These are phyloP conservation scores for Saturnia japonica DNA, from an alignment of 2,888 invertebrate species.

Conservation along the genomic window DNA sequence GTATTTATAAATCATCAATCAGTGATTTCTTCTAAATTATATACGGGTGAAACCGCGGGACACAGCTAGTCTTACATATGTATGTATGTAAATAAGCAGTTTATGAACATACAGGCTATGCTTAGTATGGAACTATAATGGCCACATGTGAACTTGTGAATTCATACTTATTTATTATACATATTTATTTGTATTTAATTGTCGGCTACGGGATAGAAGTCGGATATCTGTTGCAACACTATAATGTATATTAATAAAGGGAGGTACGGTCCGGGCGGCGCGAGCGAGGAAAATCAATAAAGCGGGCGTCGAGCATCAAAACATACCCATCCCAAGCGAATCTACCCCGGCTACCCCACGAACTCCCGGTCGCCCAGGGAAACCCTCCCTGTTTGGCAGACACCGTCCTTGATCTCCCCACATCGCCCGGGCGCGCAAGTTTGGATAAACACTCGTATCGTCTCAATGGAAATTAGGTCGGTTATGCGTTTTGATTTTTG, in stretches of 20 bases:
- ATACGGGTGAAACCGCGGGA: no score
- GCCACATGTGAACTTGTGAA: no score
- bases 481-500: slow-evolving; percentile 63
- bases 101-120: no score
- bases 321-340: slow-evolving; percentile 63
- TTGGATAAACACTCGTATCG: slow-evolving; percentile 77
- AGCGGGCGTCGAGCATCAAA: slow-evolving; percentile 78
- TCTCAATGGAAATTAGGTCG: slow-evolving; percentile 77
- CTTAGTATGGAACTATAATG: no score
- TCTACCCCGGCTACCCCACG: slow-evolving; percentile 44
- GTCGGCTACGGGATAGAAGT: slow-evolving; percentile 22
- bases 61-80: no score
- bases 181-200: slow-evolving; percentile 16
- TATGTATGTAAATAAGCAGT: no score
- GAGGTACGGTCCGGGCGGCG: slow-evolving; percentile 52
- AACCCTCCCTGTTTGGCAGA: slow-evolving; percentile 80
- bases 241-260: slow-evolving; percentile 74
- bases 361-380: slow-evolving; percentile 71
- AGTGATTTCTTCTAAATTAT: no score
- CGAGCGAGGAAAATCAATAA: slow-evolving; percentile 77
- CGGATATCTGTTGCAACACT: slow-evolving; percentile 29
- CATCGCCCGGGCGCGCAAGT: slow-evolving; percentile 70
- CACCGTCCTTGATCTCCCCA: slow-evolving; percentile 80
- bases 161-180: no score
- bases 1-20: no score